These are phyloP conservation scores for Spinus olivaceus DNA, from an alignment of 2,797 vertebrate species.

Conservation along the genomic window DNA sequence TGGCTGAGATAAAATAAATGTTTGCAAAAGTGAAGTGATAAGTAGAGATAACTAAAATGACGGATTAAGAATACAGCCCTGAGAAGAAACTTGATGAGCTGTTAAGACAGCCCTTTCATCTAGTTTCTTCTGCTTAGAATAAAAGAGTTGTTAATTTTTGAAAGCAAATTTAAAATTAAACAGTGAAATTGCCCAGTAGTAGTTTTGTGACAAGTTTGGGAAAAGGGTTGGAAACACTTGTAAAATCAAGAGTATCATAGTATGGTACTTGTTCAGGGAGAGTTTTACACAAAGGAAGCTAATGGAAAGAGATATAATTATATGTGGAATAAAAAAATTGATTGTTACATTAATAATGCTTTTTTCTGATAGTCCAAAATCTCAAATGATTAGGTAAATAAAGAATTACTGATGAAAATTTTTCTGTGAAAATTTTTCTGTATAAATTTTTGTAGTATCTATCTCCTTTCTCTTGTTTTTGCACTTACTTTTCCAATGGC, in stretches of 20 bases:
- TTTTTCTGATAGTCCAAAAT: background rate
- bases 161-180: background rate
- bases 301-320: background rate
- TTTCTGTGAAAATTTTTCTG: background rate
- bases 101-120: background rate
- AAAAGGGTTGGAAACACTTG: background rate
- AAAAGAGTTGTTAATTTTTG: background rate
- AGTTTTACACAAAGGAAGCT: background rate
- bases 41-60: background rate
- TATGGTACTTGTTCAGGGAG: background rate
- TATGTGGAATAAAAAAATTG: background rate
- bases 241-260: background rate
- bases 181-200: background rate
- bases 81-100: background rate
- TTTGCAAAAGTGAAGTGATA: background rate
- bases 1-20: background rate
- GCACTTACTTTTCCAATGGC: background rate
- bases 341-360: background rate
- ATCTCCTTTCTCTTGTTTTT: background rate
- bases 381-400: background rate
- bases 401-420: background rate
- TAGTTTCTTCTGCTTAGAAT: background rate
- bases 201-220: background rate
- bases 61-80: background rate
- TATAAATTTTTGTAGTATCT: background rate